Evolutionary conservation across 2,797 vertebrate genomes (phyloP), one percentile per base, ranked within the genome.

Genomic region (Hypotaenidia okinawae): DNA sequence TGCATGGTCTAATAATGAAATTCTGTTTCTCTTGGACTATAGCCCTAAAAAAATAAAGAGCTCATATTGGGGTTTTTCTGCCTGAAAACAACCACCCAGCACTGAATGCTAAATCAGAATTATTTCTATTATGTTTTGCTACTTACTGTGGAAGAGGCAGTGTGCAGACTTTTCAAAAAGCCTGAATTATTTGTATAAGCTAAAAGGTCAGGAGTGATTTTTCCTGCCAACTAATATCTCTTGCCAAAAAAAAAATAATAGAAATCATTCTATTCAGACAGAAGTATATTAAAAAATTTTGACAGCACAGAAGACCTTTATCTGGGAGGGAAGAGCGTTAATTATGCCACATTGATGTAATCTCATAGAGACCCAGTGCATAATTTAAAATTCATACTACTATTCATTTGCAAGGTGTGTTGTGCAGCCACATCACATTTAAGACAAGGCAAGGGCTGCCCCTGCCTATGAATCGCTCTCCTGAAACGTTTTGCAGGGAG

Each of bases 321-420:
- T 83, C 51, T 85, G 74, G 41, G 74, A 95, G 55, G 72, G 81
- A 90, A 75, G 64, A 59, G 62, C 66, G 54, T 73, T 93, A 91
- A 94, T 91, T 93, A 86, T 75, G 77, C 85, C 81, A 82, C 69
- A 64, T 21, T 93, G 96, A 95, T 96, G 97, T 96, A 80, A 95
- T 87, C 84, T 95, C 70, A n/a, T 22, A 37, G 89, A 84, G 70
- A 33, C 43, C 43, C 72, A 77, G 62, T 87, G 75, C 92, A 43
- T 81, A 67, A 80, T 74, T 95, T 94, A 90, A 72, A 92, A 91
- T 86, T 62, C 54, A 58, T 51, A 4, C 57, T 58, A 11, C 52
- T 84, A 33, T 84, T 86, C 63, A 69, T 94, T 93, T 93, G 77
- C 88, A 47, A 86, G 81, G 75, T 87, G 73, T n/a, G 37, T 37